phyloP scores from a whole-genome alignment of 1,140 invertebrate species.

The Lepidurus apus region DNA sequence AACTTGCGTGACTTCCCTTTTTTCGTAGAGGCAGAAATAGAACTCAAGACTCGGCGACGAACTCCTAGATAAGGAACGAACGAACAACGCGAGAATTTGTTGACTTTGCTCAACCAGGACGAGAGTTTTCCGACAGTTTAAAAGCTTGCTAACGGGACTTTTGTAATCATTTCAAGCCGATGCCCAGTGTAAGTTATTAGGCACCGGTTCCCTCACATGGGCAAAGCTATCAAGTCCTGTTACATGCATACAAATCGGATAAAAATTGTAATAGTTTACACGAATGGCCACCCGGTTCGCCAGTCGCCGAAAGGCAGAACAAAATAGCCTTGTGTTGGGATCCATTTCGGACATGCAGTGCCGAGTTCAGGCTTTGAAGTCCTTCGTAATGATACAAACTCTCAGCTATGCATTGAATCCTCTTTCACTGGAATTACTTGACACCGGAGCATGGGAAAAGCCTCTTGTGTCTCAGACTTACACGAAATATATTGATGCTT shows the following conservation, averaged over 20 bases:
- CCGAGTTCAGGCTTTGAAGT: too few species aligned
- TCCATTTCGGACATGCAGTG: too few species aligned
- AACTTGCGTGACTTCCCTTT: background rate
- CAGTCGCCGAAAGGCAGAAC: background rate
- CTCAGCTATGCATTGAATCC: too few species aligned
- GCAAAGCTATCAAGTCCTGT: constrained; percentile 12
- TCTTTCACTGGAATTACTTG: background rate
- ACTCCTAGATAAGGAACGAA: background rate
- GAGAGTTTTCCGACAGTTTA: background rate
- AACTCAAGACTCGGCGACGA: background rate
- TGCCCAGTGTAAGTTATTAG: background rate
- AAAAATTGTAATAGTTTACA: background rate
- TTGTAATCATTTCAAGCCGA: background rate
- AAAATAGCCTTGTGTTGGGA: background rate
- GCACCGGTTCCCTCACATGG: background rate
- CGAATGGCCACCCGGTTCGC: background rate
- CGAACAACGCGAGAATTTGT: too few species aligned
- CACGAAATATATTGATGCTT: constrained; percentile 24
- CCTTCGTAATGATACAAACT: too few species aligned
- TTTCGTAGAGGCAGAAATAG: background rate
- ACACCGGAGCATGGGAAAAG: background rate
- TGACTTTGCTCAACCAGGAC: too few species aligned
- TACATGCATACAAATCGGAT: background rate
- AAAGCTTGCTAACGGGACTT: background rate
- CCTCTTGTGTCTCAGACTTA: background rate